Conservation (phyloP, 2,797 vertebrate genomes). For the Craterocephalus amniculus region DNA sequence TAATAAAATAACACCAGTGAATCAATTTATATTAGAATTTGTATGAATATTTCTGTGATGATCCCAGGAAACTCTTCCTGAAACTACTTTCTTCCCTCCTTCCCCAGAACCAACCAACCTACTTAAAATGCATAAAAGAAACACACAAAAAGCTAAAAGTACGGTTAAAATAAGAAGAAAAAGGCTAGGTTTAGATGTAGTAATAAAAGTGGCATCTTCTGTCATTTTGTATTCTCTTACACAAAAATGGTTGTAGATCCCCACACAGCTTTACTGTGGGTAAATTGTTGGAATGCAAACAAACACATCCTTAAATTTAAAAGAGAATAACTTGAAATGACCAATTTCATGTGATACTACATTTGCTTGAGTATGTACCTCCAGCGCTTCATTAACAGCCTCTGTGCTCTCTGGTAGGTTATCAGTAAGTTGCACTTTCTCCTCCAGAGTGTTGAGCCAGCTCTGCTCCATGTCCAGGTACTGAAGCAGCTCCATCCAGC, state of each 20-base stretch:
- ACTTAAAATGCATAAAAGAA: no score
- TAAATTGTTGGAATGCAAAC: neutral
- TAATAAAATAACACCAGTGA: no score
- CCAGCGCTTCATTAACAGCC: slow-evolving; percentile 86
- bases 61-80: neutral
- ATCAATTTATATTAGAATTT: neutral
- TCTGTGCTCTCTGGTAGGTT: slow-evolving; percentile 87
- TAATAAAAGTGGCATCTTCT: neutral
- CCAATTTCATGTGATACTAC: neutral
- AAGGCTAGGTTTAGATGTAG: no score
- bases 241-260: neutral
- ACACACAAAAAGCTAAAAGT: no score
- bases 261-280: neutral
- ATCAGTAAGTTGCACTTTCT: slow-evolving; percentile 85
- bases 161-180: no score
- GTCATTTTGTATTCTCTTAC: neutral
- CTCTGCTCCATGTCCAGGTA: slow-evolving; percentile 92
- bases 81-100: no score
- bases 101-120: neutral
- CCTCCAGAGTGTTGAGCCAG: slow-evolving; percentile 91
- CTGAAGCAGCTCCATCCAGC: slow-evolving; percentile 96
- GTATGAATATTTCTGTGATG: no score
- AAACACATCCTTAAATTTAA: neutral
- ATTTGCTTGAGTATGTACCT: slow-evolving; percentile 79
- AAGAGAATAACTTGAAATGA: neutral